Conservation (phyloP, 2,888 invertebrate genomes). For the Archips xylosteana region DNA sequence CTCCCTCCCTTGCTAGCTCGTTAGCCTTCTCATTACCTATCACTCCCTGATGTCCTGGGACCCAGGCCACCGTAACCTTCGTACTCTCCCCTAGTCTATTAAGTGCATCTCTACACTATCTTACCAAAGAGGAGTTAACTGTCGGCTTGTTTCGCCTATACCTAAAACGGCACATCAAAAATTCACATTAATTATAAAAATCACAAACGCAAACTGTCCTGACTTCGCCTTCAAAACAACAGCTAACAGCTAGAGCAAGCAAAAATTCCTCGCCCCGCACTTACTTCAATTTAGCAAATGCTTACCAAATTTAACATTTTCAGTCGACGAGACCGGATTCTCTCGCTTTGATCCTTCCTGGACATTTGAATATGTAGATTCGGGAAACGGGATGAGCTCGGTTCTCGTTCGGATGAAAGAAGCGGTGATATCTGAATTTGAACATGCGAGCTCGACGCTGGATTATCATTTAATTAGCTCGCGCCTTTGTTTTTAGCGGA, state of each 20-base stretch:
- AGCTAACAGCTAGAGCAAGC: constrained; percentile 27
- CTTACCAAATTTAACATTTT: constrained; percentile 39
- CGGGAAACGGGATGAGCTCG: constrained; percentile 39
- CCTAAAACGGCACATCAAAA: no score
- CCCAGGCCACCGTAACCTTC: no score
- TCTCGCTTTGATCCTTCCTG: constrained; percentile 44
- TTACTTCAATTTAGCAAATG: constrained; percentile 41
- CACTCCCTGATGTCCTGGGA: no score
- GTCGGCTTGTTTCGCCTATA: no score
- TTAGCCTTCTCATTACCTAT: no score
- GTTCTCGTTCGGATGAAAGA: constrained; percentile 29
- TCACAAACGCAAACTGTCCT: not conserved
- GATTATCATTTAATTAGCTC: constrained; percentile 34
- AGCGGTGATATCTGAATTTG: constrained; percentile 39
- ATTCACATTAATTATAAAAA: not conserved
- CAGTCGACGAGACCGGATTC: constrained; percentile 19
- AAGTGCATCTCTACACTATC: no score
- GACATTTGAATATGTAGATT: constrained; percentile 47
- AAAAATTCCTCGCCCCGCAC: constrained; percentile 31
- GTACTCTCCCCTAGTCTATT: no score
- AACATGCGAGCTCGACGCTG: constrained; percentile 31
- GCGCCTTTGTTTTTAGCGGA: constrained; percentile 7
- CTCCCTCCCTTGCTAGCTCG: no score
- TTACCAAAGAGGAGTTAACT: no score
- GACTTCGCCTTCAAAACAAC: not conserved